These are phyloP conservation scores for Bothrops jararaca DNA, from an alignment of 2,113 vertebrate species.

Conservation along the genomic window DNA sequence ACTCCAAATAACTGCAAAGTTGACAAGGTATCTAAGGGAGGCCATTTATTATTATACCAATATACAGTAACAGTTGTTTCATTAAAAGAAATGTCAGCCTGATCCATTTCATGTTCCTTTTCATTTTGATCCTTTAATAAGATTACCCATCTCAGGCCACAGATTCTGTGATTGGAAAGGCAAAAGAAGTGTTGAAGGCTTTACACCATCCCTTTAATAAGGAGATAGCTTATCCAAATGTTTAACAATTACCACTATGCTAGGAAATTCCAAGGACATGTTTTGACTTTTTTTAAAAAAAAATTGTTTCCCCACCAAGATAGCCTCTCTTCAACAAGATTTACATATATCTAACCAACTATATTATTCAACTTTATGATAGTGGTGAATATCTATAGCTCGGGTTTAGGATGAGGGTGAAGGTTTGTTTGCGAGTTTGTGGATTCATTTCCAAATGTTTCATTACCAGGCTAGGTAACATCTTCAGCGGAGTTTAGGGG, in stretches of 20 bases:
- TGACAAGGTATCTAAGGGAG: slow-evolving; percentile 63
- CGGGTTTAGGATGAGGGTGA: background rate
- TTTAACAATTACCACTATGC: background rate
- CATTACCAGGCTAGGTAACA: background rate
- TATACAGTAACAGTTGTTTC: slow-evolving; percentile 73
- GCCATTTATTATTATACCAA: slow-evolving; percentile 76
- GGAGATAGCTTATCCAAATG: background rate
- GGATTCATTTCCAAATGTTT: background rate
- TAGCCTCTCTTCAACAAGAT: background rate
- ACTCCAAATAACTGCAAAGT: slow-evolving; percentile 78
- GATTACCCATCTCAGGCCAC: slow-evolving; percentile 77
- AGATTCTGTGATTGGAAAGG: slow-evolving; percentile 60
- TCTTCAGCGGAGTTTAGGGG: background rate
- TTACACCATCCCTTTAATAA: background rate
- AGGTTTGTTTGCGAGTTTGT: background rate
- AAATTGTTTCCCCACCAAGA: background rate
- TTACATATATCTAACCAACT: background rate
- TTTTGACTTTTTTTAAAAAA: background rate
- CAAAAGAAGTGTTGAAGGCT: background rate
- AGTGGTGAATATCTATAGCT: too few species aligned
- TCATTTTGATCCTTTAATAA: slow-evolving; percentile 71
- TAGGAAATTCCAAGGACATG: background rate
- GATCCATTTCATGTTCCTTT: slow-evolving; percentile 65
- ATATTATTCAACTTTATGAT: background rate
- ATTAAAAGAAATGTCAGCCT: slow-evolving; percentile 66